Conservation (phyloP, 2,113 vertebrate genomes). For the Edolisoma coerulescens region DNA sequence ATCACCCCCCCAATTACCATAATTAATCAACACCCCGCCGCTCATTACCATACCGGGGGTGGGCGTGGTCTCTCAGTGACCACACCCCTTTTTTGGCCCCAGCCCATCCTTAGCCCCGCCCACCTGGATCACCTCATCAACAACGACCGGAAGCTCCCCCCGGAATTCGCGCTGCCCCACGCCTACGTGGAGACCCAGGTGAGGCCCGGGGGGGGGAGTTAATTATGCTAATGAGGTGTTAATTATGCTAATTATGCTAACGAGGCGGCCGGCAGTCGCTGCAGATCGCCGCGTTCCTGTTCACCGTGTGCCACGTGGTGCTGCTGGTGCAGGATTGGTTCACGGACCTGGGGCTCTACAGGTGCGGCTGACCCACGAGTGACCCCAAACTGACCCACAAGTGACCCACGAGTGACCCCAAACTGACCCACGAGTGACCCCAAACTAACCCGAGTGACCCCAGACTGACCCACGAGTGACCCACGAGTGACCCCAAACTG, state of each 20-base stretch:
- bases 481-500: neutral
- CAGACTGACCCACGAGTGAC: neutral
- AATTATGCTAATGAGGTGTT: neutral
- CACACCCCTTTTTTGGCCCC: neutral
- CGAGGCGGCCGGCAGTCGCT: neutral
- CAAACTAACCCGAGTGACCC: rapidly evolving
- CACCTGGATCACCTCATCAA: neutral
- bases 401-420: neutral
- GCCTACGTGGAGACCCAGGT: neutral
- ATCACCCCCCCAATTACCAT: neutral
- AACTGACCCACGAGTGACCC: neutral
- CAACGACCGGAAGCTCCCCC: neutral
- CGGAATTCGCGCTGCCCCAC: neutral
- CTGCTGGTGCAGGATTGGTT: neutral
- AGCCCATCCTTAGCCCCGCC: neutral
- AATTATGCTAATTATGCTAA: neutral
- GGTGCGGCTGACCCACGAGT: neutral
- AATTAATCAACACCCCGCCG: too few species aligned
- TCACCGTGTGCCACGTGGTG: neutral
- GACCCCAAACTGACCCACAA: too few species aligned
- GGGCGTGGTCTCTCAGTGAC: neutral
- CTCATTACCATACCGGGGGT: neutral
- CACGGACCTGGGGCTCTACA: neutral
- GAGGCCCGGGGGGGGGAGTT: neutral
- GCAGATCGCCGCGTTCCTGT: neutral